Conservation (phyloP, 1,140 invertebrate genomes). For the Bombus cullumanus region DNA sequence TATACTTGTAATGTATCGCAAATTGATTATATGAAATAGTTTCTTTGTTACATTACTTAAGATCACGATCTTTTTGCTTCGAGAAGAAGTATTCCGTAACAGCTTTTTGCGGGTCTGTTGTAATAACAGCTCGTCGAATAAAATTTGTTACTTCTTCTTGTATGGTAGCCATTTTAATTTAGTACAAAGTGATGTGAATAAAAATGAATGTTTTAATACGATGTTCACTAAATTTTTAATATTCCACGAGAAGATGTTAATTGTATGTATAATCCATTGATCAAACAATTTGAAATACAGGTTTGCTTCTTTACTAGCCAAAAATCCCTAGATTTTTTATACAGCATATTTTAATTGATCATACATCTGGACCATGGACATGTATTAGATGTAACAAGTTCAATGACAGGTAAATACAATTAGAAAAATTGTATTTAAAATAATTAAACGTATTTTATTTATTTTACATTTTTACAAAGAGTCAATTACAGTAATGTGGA, state of each 20-base stretch:
- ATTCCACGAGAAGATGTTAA: neutral
- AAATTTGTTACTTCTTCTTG: slow-evolving; percentile 34
- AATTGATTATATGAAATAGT: slow-evolving; percentile 14
- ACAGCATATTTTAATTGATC: neutral
- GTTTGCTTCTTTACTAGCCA: neutral
- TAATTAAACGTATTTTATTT: slow-evolving; percentile 61
- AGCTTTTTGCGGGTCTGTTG: slow-evolving; percentile 58
- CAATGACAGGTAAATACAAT: slow-evolving; percentile 15
- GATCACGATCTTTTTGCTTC: slow-evolving; percentile 62
- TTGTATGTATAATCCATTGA: slow-evolving; percentile 63
- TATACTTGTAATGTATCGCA: neutral
- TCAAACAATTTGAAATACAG: slow-evolving; percentile 70
- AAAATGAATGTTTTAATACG: neutral
- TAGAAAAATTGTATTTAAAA: slow-evolving; percentile 63
- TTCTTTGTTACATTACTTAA: slow-evolving; percentile 64
- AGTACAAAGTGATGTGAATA: neutral
- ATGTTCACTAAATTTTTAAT: slow-evolving; percentile 47
- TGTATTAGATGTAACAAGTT: too few relatives aligned
- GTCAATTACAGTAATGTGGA: slow-evolving; percentile 29
- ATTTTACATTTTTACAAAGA: slow-evolving; percentile 64
- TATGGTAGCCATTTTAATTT: slow-evolving; percentile 37
- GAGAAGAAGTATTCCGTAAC: slow-evolving; percentile 69
- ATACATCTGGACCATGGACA: neutral
- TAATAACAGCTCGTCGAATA: slow-evolving; percentile 58
- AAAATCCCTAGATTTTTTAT: slow-evolving; percentile 30